A percentile compares a stretch with the other conserved stretches of the same genome.
Conservation (phyloP, 2,113 vertebrate species). For the Triplophysa tibetana region DNA sequence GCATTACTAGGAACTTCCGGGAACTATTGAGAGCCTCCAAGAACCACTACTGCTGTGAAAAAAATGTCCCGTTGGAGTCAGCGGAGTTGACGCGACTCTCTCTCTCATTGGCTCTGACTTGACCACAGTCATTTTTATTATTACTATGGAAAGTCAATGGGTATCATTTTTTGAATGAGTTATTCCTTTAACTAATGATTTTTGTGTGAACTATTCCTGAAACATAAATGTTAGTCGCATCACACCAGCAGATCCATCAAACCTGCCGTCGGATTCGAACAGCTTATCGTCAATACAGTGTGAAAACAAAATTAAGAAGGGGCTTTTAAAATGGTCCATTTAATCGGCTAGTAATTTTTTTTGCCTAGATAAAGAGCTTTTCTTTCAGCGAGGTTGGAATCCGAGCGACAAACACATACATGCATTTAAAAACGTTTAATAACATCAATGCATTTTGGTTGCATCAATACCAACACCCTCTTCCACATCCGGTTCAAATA, state of each 20-base stretch:
- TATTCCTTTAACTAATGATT: no score
- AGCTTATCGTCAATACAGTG: conserved; percentile 32
- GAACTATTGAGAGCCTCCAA: no score
- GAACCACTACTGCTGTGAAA: no score
- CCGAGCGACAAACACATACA: conserved; percentile 22
- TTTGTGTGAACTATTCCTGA: background rate
- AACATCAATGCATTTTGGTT: conserved; percentile 45
- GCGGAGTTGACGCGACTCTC: no score
- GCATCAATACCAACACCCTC: conserved; percentile 23
- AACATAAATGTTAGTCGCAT: background rate
- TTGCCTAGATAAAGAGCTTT: conserved; percentile 22
- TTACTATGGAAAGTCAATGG: no score
- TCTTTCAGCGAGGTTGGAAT: background rate
- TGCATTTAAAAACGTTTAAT: conserved; percentile 45
- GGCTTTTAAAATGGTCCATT: conserved; percentile 39
- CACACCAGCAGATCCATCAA: background rate
- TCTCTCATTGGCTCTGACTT: no score
- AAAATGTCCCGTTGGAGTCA: no score
- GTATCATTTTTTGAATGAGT: no score
- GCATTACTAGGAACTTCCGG: no score
- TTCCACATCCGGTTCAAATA: background rate
- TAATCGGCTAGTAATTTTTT: conserved; percentile 13
- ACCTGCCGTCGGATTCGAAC: background rate
- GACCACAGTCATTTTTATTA: no score
- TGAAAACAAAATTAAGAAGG: conserved; percentile 39